Base-by-base conservation (phyloP, 2,888 invertebrate genomes). In the Abrostola triplasia region DNA sequence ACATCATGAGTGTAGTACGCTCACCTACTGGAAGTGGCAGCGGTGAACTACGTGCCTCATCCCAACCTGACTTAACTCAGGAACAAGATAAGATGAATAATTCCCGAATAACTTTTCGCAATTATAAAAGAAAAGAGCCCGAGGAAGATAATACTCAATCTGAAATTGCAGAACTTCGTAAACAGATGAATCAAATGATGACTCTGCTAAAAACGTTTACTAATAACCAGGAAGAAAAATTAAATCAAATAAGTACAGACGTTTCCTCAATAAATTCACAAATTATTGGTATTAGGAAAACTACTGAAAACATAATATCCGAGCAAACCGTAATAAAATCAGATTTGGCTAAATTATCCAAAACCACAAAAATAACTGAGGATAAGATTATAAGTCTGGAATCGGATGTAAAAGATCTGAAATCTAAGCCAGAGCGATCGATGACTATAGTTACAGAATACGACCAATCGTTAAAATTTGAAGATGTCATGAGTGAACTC, bases 11-110 rank as follows among this genome's bases (percentile, higher is more conserved):
- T 44, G 44, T 12, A n/a, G n/a, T 6, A 44, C 44, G n/a, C 44
- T 44, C 44, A 6, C 44, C 44, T 44, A 44, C 44, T 44, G 44
- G 44, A 44, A n/a, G 44, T 44, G 44, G 44, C 44, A 44, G n/a
- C 44, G 44, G 44, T 6, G 44, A 44, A 44, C 10, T n/a, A 44
- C 44, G 44, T 44, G 9, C 44, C n/a, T n/a, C 44, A 1, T 44
- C 44, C 4, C 44, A 44, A 44, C 44, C 44, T 44, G 44, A 44
- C 44, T 44, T 44, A n/a, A n/a, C 44, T 1, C 44, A 44, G 44
- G 44, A 44, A 7, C 8, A 11, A n/a, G 44, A 44, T 44, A 44
- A 4, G 44, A 10, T n/a, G n/a, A n/a, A n/a, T n/a, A 44, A 44
- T 44, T 44, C 44, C n/a, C 44, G n/a, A 44, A n/a, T 44, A 44